A percentile compares a stretch with the other conserved stretches of the same genome.
Evolutionary conservation across 2,888 invertebrate species (phyloP).

Genomic region (Itoplectis maculator): DNA sequence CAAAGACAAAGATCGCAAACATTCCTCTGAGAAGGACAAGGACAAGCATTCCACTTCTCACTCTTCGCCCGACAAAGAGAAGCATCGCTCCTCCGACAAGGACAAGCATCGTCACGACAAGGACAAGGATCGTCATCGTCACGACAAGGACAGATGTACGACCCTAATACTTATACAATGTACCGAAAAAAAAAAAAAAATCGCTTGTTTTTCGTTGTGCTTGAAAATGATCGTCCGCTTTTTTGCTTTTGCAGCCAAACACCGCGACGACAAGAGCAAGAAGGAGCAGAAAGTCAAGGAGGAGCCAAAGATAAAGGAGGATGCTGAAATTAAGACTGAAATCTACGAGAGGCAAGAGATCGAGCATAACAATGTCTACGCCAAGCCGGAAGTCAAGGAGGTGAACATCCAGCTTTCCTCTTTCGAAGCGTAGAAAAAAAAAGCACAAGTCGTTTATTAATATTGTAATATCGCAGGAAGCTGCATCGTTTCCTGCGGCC

Average conservation of each 20-base stretch:
- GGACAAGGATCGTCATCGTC: conserved; percentile 82
- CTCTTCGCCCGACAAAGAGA: conserved; percentile 78
- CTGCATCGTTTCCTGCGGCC: conserved; percentile 69
- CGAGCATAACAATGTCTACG: conserved; percentile 61
- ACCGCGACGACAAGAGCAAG: conserved; percentile 86
- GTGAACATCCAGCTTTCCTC: conserved; percentile 24
- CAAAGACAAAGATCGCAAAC: conserved; percentile 81
- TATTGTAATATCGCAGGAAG: conserved; percentile 61
- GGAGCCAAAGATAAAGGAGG: conserved; percentile 74
- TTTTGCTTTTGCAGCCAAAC: conserved; percentile 76
- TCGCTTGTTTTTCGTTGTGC: not conserved
- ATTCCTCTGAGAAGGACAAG: conserved; percentile 79
- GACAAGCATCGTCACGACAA: conserved; percentile 84
- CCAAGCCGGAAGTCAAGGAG: conserved; percentile 69
- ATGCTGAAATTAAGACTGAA: conserved; percentile 73
- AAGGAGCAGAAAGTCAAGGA: conserved; percentile 83
- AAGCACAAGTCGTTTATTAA: conserved; percentile 28
- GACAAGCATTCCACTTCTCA: conserved; percentile 80
- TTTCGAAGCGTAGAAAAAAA: not conserved
- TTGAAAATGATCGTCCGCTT: not conserved
- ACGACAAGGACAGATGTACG: conserved; percentile 82
- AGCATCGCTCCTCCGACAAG: conserved; percentile 80
- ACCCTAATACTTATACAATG: not conserved
- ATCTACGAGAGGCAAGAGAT: conserved; percentile 54
- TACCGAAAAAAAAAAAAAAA: not conserved